These are phyloP conservation scores for Daboia siamensis DNA, from an alignment of 2,113 vertebrate species.

Conservation along the genomic window DNA sequence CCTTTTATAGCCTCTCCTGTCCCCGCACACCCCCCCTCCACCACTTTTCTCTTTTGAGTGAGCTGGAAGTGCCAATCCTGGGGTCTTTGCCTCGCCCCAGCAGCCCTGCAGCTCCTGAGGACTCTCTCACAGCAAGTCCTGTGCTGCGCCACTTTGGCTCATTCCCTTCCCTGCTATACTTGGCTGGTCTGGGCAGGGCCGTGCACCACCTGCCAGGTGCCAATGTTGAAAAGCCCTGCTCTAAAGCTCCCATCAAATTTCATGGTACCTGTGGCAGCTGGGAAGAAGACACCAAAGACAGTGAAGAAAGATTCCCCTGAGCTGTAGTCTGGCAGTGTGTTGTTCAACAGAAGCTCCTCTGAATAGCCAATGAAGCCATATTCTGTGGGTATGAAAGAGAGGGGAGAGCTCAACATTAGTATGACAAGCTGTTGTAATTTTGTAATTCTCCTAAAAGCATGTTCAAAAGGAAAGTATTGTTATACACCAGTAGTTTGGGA, in stretches of 20 bases:
- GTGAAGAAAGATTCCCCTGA: conserved; percentile 91
- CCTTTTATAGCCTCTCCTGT: no score
- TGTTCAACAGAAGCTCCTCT: conserved; percentile 76
- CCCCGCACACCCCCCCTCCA: no score
- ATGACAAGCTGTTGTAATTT: background rate
- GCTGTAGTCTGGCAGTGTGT: conserved; percentile 85
- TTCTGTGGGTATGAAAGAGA: conserved; percentile 60
- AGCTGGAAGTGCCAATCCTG: no score
- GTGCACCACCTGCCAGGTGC: no score
- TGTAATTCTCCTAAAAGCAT: background rate
- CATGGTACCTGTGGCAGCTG: conserved; percentile 89
- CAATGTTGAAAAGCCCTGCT: no score
- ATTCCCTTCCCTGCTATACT: no score
- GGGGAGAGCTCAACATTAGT: background rate
- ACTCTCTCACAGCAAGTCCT: no score
- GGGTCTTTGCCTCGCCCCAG: no score
- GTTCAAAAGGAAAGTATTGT: background rate
- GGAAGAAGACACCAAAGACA: conserved; percentile 96
- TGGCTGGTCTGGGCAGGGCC: no score
- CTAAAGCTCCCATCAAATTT: background rate
- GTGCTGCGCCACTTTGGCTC: no score
- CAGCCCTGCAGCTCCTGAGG: no score
- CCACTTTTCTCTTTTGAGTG: no score
- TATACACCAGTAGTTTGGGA: background rate
- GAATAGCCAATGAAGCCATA: conserved; percentile 91